Evolutionary conservation across 1,140 invertebrate species (phyloP), one percentile per base, ranked within the genome.

Genomic region (Drosophila willistoni): DNA sequence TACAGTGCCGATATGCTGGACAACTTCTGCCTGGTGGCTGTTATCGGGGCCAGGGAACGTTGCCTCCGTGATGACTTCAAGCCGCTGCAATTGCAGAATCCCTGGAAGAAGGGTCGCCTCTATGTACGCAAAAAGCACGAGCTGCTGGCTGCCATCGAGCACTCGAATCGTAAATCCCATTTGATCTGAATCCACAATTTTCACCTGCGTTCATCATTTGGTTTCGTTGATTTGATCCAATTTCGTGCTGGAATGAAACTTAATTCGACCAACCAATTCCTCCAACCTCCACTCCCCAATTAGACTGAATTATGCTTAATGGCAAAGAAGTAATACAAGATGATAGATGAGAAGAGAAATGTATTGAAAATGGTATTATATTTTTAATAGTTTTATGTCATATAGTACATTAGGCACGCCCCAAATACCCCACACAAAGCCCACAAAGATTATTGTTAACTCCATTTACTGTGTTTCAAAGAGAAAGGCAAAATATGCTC

Each of bases 31-130:
- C 93, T 99, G 14, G 98, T 99, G 0, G 97, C 97, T 0, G 97
- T 98, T 13, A 98, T 99, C 55, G 98, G 98, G 1, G 97, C 97
- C 0, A 92, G 98, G 9, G 98, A 99, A 90, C 93, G 97, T 55
- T 98, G 98, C 90, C 93, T 99, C 1, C 93, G 97, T 10, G 98
- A 99, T 80, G 98, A 99, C 91, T 99, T 98, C 90, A 96, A 97
- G 79, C 97, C 97, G 0, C 93, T 99, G 2, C 96, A 98, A 77
- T 92, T 99, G 25, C 97, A 99, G 89, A 98, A 98, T 92, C 98
- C 98, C 0, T 99, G 98, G 98, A 96, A 97, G 62, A 97, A 97
- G 85, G 98, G 98, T 0, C 94, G 97, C 17, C 93, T 99, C 33
- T 99, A 98, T 92, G 97, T 99, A 1, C 93, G 98, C 29, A 96